phyloP scores from a whole-genome alignment of 2,888 invertebrate species.

The Drosophila monieri region DNA sequence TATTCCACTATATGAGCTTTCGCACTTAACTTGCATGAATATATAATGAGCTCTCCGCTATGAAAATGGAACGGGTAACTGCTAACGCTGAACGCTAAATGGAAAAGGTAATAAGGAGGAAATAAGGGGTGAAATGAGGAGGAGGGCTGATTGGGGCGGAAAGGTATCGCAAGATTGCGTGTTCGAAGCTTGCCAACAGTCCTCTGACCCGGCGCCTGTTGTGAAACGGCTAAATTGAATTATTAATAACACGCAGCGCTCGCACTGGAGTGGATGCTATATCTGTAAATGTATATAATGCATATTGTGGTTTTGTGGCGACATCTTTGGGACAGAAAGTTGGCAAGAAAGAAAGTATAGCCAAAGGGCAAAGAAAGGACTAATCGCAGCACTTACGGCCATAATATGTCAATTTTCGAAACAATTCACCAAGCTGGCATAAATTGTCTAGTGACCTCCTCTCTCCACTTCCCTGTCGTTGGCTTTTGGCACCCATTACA shows the following conservation, averaged over 20 bases:
- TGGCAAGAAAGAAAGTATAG: slow-evolving; percentile 15
- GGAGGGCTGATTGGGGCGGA: slow-evolving; percentile 1
- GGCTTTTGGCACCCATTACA: slow-evolving; percentile 72
- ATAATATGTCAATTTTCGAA: slow-evolving; percentile 79
- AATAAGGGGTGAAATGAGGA: background rate
- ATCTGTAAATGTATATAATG: slow-evolving; percentile 17
- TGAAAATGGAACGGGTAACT: slow-evolving; percentile 15
- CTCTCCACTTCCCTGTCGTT: slow-evolving; percentile 31
- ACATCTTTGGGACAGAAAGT: slow-evolving; percentile 59
- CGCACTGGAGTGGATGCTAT: slow-evolving; percentile 26
- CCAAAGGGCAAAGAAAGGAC: slow-evolving; percentile 36
- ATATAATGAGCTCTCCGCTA: slow-evolving; percentile 59
- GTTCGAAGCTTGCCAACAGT: slow-evolving; percentile 24
- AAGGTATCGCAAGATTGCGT: slow-evolving; percentile 50
- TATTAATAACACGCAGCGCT: slow-evolving; percentile 70
- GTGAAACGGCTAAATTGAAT: slow-evolving; percentile 65
- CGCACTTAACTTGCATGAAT: slow-evolving; percentile 77
- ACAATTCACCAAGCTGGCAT: slow-evolving; percentile 70
- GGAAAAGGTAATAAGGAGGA: background rate
- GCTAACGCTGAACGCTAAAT: slow-evolving; percentile 12
- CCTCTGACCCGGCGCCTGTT: slow-evolving; percentile 48
- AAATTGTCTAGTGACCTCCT: slow-evolving; percentile 52
- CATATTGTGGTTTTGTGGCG: slow-evolving; percentile 39
- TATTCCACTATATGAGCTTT: slow-evolving; percentile 74
- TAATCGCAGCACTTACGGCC: slow-evolving; percentile 74